Evolutionary conservation across 2,113 vertebrate species (phyloP), one percentile per base, ranked within the genome.

Genomic region (Promerops cafer): DNA sequence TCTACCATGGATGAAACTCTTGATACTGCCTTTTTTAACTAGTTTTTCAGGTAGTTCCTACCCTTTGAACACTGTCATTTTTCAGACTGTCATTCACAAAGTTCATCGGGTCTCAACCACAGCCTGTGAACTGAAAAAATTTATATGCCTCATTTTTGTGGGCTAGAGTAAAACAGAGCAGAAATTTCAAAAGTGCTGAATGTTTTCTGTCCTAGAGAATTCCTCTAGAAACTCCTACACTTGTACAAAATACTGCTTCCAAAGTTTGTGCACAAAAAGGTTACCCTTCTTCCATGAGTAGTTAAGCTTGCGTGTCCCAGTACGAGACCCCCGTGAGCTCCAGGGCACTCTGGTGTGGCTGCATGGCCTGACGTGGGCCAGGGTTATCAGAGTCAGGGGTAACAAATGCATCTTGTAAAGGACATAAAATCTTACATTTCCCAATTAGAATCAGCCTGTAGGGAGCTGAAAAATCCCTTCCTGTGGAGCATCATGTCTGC

Each of bases 21-120:
- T 24, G 33, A 24, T 74, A 13, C 30, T 91, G 71, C 74, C 74
- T 37, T 87, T 71, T 88, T 81, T 2, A 96, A 90, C 94, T 93
- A 85, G 93, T 91, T 97, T 96, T 97, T 96, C 90, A 97, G 88
- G 89, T 96, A 85, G 59, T 65, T 90, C 75, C 21, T 83, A 87
- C 70, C 65, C 59, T 94, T 96, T 68, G 83, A 66, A 64, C 68
- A n/a, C 63, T n/a, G 63, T 44, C 44, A 63, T 90, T 91, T 94
- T 94, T 93, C 76, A 89, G 89, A 47, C 54, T 91, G 85, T 86
- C 63, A 50, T 56, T 78, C 50, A 81, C 72, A 35, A 59, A 57
- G 80, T 87, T 93, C 50, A 45, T 90, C 7, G 2, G 57, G n/a
- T 77, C 45, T 87, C 71, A 88, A 3, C 35, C 27, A 17, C 69